Percentiles rank a stretch among this genome's conserved stretches.
Conservation (phyloP, 2,113 vertebrate species). For the Argyrosomus japonicus region DNA sequence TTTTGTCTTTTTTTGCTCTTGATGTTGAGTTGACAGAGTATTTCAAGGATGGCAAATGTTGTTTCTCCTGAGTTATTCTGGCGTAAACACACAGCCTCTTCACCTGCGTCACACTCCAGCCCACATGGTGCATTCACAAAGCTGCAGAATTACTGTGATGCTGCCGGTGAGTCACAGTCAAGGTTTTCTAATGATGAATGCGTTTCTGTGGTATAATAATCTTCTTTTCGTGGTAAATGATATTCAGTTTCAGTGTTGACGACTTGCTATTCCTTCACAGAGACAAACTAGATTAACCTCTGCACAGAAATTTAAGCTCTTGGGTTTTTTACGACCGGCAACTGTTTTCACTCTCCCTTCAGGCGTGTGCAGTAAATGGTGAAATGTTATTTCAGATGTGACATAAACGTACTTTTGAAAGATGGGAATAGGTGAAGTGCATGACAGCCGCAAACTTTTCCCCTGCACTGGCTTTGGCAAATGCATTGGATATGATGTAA, state of each 20-base stretch:
- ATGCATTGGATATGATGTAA: constrained; percentile 75
- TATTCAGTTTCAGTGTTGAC: constrained; percentile 22
- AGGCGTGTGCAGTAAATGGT: constrained; percentile 33
- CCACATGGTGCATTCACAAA: constrained; percentile 61
- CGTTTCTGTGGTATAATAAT: constrained; percentile 7
- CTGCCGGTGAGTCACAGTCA: constrained; percentile 67
- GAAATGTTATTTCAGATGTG: constrained; percentile 51
- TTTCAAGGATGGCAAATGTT: constrained; percentile 54
- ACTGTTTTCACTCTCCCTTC: constrained; percentile 9
- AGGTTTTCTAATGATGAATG: constrained; percentile 52
- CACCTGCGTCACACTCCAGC: constrained; percentile 71
- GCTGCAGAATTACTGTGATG: constrained; percentile 57
- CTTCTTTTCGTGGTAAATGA: constrained; percentile 35
- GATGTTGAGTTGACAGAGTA: constrained; percentile 23
- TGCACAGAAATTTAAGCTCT: constrained; percentile 18
- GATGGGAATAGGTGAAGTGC: constrained; percentile 58
- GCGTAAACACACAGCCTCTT: constrained; percentile 50
- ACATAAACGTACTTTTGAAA: constrained; percentile 53
- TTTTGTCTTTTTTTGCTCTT: constrained; percentile 34
- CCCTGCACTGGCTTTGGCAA: constrained; percentile 59
- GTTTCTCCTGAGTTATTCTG: constrained; percentile 21
- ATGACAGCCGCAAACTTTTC: constrained; percentile 57
- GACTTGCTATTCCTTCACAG: constrained; percentile 47
- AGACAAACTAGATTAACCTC: constrained; percentile 19
- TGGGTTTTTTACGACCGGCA: constrained; percentile 20